A percentile compares a stretch with the other conserved stretches of the same genome.
Evolutionary conservation across 2,797 vertebrate genomes (phyloP).

Genomic region (Petrocephalus schoutedeni): DNA sequence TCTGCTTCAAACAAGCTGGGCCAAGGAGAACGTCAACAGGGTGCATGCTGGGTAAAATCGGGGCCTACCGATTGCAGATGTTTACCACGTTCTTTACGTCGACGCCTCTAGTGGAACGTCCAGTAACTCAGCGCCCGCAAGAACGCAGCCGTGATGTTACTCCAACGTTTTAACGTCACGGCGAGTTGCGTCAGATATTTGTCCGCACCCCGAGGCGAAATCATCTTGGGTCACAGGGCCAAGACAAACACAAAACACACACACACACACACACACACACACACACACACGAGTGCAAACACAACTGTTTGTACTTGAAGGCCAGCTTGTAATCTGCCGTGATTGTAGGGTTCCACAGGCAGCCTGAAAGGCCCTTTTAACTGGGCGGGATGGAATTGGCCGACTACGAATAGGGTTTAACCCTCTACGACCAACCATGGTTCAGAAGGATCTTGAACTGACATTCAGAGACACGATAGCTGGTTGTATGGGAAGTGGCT

Average conservation of each 20-base stretch:
- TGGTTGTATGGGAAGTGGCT: background rate
- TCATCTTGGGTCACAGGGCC: background rate
- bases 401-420: background rate
- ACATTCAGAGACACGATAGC: background rate
- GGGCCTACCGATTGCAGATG: background rate
- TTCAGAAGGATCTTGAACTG: background rate
- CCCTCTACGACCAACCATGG: background rate
- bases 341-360: constrained; percentile 70
- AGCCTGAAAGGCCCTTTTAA: constrained; percentile 46
- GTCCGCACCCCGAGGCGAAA: background rate
- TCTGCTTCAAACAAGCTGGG: constrained; percentile 4
- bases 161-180: background rate
- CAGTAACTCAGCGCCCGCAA: background rate
- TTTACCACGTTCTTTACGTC: background rate
- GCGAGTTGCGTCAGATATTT: background rate
- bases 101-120: background rate
- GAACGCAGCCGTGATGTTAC: background rate
- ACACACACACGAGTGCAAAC: constrained; percentile 5
- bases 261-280: background rate
- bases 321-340: constrained; percentile 60
- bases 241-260: background rate
- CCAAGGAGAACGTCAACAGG: background rate
- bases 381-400: background rate
- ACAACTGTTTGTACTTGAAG: constrained; percentile 60
- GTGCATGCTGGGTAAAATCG: background rate